Percentiles rank a stretch among this genome's conserved stretches.
Evolutionary conservation across 23 tunicate genomes (phyloP).

Genomic region (Diplosoma virens): DNA sequence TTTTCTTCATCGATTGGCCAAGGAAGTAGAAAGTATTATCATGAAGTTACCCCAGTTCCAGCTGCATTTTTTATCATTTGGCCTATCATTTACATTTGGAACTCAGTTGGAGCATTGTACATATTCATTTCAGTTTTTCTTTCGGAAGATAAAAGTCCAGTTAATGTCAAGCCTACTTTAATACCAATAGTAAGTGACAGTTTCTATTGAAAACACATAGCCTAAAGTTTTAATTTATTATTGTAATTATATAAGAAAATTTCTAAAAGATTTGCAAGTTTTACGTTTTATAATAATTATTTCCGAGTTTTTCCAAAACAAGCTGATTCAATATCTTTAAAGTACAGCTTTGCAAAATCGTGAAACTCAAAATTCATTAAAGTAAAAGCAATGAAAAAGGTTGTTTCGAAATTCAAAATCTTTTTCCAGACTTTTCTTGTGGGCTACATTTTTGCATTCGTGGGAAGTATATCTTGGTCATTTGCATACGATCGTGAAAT

Average conservation of each 20-base stretch:
- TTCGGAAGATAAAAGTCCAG: slow-evolving; percentile 51
- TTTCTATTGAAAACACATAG: background rate
- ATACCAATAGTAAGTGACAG: slow-evolving; percentile 34
- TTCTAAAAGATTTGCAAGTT: no score
- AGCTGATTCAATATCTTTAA: no score
- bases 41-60: slow-evolving; percentile 36
- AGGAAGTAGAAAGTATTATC: slow-evolving; percentile 18
- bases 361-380: no score
- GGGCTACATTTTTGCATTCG: slow-evolving; percentile 33
- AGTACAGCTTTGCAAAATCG: background rate
- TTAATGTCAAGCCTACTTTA: slow-evolving; percentile 35
- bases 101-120: slow-evolving; percentile 40
- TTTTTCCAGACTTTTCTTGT: slow-evolving; percentile 36
- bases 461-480: slow-evolving; percentile 41
- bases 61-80: slow-evolving; percentile 47
- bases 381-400: background rate
- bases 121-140: slow-evolving; percentile 34
- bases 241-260: no score
- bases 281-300: no score
- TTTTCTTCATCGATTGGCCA: background rate
- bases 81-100: slow-evolving; percentile 70
- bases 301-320: no score
- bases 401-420: background rate
- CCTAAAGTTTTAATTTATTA: background rate
- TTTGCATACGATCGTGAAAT: slow-evolving; percentile 68